Conservation (phyloP, 2,797 vertebrate species). For the Rhinoraja longicauda region DNA sequence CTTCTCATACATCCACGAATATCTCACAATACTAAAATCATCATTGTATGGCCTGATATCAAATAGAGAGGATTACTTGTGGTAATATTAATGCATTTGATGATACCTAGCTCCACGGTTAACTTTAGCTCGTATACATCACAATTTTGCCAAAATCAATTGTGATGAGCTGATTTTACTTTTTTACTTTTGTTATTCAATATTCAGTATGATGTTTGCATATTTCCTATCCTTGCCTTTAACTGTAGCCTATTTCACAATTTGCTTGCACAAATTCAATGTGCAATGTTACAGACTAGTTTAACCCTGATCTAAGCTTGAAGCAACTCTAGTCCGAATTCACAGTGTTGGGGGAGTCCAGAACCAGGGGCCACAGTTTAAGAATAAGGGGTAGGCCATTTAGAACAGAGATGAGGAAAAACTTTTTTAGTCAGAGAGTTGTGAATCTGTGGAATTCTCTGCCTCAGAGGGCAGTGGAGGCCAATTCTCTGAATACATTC, state of each 20-base stretch:
- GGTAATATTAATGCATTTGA: neutral
- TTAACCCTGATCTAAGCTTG: neutral
- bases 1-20: neutral
- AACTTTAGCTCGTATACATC: neutral
- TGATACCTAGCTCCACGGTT: neutral
- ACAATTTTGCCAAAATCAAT: neutral
- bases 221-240: neutral
- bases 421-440: no score
- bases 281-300: neutral
- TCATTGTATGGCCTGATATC: neutral
- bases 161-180: neutral
- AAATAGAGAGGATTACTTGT: no score
- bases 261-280: neutral
- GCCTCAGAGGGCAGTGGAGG: no score
- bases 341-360: no score
- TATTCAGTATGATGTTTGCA: neutral
- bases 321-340: neutral
- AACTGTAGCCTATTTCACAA: neutral
- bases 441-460: no score
- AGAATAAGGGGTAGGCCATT: no score
- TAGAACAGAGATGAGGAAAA: no score
- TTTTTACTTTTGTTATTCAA: neutral
- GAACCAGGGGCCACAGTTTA: no score
- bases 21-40: neutral
- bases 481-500: no score